Evolutionary conservation across 1,140 invertebrate genomes (phyloP).

Genomic region (Neodiprion lecontei): DNA sequence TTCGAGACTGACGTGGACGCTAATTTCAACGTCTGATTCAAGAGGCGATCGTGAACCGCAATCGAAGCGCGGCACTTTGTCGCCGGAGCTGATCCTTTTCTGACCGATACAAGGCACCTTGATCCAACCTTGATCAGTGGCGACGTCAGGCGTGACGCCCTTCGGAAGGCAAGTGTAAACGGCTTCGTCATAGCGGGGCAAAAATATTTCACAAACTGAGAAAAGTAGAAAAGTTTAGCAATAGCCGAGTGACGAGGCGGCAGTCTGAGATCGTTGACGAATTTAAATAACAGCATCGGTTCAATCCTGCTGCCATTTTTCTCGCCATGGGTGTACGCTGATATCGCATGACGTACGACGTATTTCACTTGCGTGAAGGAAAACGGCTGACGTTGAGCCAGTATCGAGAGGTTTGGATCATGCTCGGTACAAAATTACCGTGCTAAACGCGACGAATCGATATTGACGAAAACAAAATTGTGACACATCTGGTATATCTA

Average conservation of each 20-base stretch:
- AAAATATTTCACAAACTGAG: too few relatives aligned
- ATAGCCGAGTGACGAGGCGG: not conserved
- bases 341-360: not conserved
- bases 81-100: too few relatives aligned
- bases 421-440: not conserved
- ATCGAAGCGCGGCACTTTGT: too few relatives aligned
- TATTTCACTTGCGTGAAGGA: not conserved
- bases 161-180: not conserved
- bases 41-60: too few relatives aligned
- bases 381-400: not conserved
- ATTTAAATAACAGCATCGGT: not conserved
- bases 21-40: not conserved
- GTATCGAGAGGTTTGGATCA: too few relatives aligned
- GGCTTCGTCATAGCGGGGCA: too few relatives aligned
- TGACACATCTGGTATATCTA: not conserved
- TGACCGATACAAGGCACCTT: not conserved
- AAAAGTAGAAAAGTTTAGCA: too few relatives aligned
- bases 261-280: not conserved
- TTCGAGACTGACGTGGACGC: not conserved
- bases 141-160: not conserved
- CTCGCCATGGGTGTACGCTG: not conserved
- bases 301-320: not conserved
- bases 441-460: not conserved
- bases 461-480: not conserved
- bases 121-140: not conserved